These are phyloP conservation scores for Panagrolaimus sp. DNA, from an alignment of 1,140 invertebrate species.

Conservation along the genomic window DNA sequence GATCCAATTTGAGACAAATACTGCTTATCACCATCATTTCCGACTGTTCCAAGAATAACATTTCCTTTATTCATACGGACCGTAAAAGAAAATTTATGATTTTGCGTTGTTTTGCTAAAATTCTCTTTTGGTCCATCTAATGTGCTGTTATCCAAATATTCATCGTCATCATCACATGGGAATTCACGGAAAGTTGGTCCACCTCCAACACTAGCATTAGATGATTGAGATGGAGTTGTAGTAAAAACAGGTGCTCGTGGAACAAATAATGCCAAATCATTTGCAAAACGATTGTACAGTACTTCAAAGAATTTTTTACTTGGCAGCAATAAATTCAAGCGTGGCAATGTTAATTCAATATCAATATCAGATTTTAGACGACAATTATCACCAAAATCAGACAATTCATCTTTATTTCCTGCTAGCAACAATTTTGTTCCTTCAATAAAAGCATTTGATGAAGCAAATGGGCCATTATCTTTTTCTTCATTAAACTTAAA, in stretches of 20 bases:
- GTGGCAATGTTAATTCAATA: constrained; percentile 29
- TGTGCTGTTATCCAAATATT: background rate
- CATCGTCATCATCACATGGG: background rate
- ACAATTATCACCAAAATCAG: constrained; percentile 33
- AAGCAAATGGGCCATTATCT: constrained; percentile 32
- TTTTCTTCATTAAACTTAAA: constrained; percentile 20
- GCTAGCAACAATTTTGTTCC: constrained; percentile 24
- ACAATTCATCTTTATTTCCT: constrained; percentile 27
- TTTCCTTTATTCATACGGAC: background rate
- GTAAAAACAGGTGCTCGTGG: constrained; percentile 32
- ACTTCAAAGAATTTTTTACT: constrained; percentile 42
- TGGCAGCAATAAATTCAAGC: constrained; percentile 32
- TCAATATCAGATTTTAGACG: constrained; percentile 24
- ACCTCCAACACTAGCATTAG: background rate
- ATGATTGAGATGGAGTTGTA: background rate
- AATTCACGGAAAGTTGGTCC: background rate
- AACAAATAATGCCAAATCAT: constrained; percentile 45
- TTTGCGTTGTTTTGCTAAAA: background rate
- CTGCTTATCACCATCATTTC: background rate
- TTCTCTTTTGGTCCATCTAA: background rate
- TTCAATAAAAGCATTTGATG: constrained; percentile 24
- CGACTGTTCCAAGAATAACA: constrained; percentile 1
- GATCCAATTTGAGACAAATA: constrained; percentile 21
- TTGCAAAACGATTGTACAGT: constrained; percentile 44
- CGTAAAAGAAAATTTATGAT: constrained; percentile 5